Conservation (phyloP, 1,140 invertebrate species). For the Condylostylus longicornis region DNA sequence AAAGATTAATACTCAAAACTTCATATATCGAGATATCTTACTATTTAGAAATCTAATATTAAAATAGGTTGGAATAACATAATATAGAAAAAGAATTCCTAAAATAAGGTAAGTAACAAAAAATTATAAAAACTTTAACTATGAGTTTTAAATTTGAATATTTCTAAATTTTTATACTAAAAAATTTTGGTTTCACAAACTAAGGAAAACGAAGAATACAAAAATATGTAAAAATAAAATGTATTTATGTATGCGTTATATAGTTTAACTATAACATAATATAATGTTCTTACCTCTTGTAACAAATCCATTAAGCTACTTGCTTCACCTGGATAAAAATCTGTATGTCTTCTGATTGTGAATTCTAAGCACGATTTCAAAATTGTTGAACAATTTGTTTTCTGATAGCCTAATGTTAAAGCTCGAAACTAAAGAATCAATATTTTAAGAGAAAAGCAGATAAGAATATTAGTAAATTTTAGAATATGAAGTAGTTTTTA, state of each 20-base stretch:
- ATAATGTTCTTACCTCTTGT: constrained; percentile 21
- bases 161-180: too few species aligned
- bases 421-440: constrained; percentile 41
- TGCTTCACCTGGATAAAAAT: constrained; percentile 29
- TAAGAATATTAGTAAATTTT: too few species aligned
- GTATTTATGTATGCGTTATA: background rate
- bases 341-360: constrained; percentile 20
- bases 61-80: too few species aligned
- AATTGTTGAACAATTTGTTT: constrained; percentile 37
- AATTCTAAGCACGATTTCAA: constrained; percentile 29
- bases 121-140: constrained; percentile 7
- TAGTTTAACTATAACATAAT: too few species aligned
- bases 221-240: background rate
- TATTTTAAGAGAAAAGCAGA: too few species aligned
- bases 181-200: too few species aligned
- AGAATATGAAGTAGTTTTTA: too few species aligned
- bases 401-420: constrained; percentile 49
- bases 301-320: constrained; percentile 29
- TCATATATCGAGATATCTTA: too few species aligned
- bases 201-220: background rate
- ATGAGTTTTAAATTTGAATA: background rate
- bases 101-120: constrained; percentile 29
- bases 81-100: too few species aligned
- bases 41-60: too few species aligned
- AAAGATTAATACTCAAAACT: too few species aligned